Evolutionary conservation across 2,797 vertebrate species (phyloP).

Genomic region (Sebastes taczanowskii): DNA sequence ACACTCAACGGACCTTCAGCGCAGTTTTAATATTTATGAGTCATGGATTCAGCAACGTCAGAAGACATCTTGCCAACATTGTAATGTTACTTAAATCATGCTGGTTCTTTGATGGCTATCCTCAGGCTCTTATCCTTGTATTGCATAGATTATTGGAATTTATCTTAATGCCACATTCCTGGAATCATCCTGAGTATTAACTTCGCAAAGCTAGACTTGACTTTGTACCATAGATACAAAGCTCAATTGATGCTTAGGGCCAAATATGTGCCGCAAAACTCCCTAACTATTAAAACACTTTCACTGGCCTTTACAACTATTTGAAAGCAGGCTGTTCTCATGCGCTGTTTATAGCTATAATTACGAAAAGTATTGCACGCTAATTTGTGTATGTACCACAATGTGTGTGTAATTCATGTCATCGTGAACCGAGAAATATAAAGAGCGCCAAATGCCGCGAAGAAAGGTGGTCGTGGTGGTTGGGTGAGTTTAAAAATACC

Average conservation of each 20-base stretch:
- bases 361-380: too few species aligned
- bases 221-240: neutral
- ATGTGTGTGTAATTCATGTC: too few species aligned
- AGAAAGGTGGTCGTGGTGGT: too few species aligned
- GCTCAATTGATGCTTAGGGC: neutral
- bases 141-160: neutral
- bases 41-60: neutral
- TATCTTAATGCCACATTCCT: neutral
- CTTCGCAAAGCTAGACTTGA: neutral
- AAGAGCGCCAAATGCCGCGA: accelerated
- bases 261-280: neutral
- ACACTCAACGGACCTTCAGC: neutral
- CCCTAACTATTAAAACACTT: neutral
- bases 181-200: neutral
- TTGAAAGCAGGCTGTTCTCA: neutral
- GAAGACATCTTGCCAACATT: neutral
- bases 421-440: too few species aligned
- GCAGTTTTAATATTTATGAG: neutral
- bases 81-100: neutral
- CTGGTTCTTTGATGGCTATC: neutral
- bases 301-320: neutral
- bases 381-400: too few species aligned
- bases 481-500: too few species aligned
- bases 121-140: neutral
- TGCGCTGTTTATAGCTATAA: too few species aligned